Percentiles rank a stretch among this genome's conserved stretches.
These are phyloP conservation scores for Dryobotodes eremita DNA, from an alignment of 2,888 invertebrate genomes.

Conservation along the genomic window DNA sequence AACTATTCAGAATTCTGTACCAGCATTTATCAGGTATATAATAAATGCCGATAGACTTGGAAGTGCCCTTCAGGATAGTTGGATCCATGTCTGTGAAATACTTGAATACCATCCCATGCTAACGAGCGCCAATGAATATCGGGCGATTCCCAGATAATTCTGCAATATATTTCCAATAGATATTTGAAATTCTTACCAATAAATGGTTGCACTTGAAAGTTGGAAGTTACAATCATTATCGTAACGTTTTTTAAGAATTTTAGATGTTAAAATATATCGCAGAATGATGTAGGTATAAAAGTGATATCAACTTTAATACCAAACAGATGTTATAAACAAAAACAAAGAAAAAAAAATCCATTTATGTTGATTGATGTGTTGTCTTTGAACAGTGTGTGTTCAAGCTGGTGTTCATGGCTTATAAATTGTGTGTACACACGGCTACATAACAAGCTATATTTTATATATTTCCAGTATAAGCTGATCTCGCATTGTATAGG, in stretches of 20 bases:
- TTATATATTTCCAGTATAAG: no score
- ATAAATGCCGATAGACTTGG: constrained; percentile 46
- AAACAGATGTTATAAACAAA: background rate
- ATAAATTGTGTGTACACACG: background rate
- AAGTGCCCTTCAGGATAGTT: constrained; percentile 52
- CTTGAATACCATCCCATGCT: constrained; percentile 71
- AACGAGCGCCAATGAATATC: constrained; percentile 71
- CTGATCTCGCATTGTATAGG: no score
- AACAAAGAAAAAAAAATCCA: background rate
- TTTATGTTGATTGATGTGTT: background rate
- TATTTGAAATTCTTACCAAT: constrained; percentile 20
- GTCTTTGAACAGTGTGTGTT: background rate
- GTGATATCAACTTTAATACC: background rate
- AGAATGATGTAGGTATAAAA: background rate
- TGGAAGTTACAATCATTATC: background rate
- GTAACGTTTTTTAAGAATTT: background rate
- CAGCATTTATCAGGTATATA: constrained; percentile 41
- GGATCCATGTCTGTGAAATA: constrained; percentile 65
- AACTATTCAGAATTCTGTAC: constrained; percentile 29
- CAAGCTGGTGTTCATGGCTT: background rate
- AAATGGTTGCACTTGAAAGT: background rate
- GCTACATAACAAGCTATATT: no score
- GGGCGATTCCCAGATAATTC: constrained; percentile 58
- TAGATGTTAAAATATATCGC: background rate
- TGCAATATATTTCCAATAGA: constrained; percentile 37